Conservation (phyloP, 2,888 invertebrate species). For the Drosophila affinis region DNA sequence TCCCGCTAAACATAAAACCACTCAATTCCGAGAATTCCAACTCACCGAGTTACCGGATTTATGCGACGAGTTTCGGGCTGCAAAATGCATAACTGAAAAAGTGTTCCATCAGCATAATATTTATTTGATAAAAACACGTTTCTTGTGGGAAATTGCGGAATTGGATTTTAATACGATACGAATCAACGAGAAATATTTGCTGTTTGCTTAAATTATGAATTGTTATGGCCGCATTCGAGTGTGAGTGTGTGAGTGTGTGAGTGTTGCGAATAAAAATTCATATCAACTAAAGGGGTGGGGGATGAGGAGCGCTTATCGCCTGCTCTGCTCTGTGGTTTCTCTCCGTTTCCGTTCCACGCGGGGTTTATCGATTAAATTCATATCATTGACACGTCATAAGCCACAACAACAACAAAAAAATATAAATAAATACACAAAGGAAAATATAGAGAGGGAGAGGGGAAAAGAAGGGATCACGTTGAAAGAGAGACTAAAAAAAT, state of each 20-base stretch:
- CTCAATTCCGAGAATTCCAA: background rate
- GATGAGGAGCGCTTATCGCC: constrained; percentile 36
- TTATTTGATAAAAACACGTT: constrained; percentile 13
- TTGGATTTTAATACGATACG: constrained; percentile 5
- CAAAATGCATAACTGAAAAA: background rate
- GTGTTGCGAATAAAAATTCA: constrained; percentile 34
- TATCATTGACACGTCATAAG: constrained; percentile 44
- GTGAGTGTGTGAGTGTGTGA: constrained; percentile 17
- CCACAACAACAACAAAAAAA: constrained; percentile 8
- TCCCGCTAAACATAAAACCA: too few relatives aligned
- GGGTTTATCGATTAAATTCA: constrained; percentile 42
- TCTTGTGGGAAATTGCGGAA: background rate
- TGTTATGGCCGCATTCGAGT: constrained; percentile 28
- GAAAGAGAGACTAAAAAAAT: constrained; percentile 37
- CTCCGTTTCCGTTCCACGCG: constrained; percentile 32
- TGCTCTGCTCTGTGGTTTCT: constrained; percentile 33
- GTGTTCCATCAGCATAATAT: constrained; percentile 10
- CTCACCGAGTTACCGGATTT: too few relatives aligned
- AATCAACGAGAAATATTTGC: constrained; percentile 16
- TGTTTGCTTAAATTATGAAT: constrained; percentile 38
- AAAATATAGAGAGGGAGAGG: background rate
- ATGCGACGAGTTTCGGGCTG: background rate
- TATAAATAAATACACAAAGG: background rate
- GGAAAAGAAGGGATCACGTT: background rate
- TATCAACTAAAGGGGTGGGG: background rate